Conservation (phyloP, 2,888 invertebrate genomes). For the Tolmerus cingulatus region DNA sequence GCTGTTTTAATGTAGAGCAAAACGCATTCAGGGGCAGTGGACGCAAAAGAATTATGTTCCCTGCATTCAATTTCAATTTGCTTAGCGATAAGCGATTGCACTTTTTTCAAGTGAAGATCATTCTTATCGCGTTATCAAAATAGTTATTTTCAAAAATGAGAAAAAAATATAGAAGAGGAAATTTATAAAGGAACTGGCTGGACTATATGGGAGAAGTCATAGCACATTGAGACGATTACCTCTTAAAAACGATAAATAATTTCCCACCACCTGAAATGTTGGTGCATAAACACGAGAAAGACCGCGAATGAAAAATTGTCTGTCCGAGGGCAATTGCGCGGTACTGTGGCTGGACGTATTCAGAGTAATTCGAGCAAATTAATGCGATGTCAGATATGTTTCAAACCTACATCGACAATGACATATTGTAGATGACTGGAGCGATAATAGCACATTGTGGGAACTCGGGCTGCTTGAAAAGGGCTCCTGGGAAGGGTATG, state of each 20-base stretch:
- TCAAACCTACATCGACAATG: conserved; percentile 33
- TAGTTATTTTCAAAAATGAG: background rate
- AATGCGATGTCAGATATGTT: conserved; percentile 42
- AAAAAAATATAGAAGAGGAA: background rate
- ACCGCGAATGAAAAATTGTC: conserved; percentile 19
- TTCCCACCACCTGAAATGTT: conserved; percentile 27
- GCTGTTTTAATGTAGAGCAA: background rate
- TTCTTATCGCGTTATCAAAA: background rate
- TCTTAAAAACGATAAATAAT: conserved; percentile 13
- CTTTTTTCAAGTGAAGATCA: background rate
- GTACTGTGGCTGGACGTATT: conserved; percentile 1
- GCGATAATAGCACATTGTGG: conserved; percentile 20
- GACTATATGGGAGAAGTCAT: background rate
- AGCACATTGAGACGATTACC: background rate
- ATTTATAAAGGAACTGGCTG: background rate
- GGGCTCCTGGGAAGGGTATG: background rate
- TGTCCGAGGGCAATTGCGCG: background rate
- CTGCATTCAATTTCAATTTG: background rate
- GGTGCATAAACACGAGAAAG: background rate
- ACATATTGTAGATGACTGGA: conserved; percentile 12
- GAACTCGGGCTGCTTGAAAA: conserved; percentile 1
- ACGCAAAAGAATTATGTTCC: background rate
- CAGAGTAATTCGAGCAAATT: conserved; percentile 43
- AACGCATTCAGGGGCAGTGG: background rate
- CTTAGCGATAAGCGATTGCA: background rate